Percentiles rank a stretch among this genome's conserved stretches.
These are phyloP conservation scores for Phalera bucephala DNA, from an alignment of 2,888 invertebrate species.

Conservation along the genomic window DNA sequence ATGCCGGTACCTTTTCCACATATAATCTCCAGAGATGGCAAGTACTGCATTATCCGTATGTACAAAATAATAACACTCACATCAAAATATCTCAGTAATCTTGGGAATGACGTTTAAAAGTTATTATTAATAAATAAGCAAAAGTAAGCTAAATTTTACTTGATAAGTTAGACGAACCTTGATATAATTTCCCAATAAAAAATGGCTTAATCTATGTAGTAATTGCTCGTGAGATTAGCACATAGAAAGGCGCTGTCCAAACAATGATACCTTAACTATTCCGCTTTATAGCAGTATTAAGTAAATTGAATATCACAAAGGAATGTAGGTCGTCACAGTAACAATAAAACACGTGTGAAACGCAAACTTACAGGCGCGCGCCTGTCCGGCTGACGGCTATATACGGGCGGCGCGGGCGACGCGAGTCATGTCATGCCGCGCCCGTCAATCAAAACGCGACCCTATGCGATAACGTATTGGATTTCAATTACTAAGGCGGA, in stretches of 20 bases:
- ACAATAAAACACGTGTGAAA: conserved; percentile 61
- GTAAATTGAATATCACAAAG: conserved; percentile 15
- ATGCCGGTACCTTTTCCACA: conserved; percentile 28
- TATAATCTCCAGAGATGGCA: no score
- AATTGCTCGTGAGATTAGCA: neutral
- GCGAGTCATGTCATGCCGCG: conserved; percentile 9
- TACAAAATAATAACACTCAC: no score
- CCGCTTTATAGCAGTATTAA: conserved; percentile 1
- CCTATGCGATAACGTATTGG: conserved; percentile 33
- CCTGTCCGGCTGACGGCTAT: conserved; percentile 56
- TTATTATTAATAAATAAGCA: no score
- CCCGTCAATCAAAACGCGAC: conserved; percentile 39
- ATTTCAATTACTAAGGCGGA: conserved; percentile 22
- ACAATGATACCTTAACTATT: neutral
- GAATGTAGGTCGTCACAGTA: conserved; percentile 49
- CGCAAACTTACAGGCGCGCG: conserved; percentile 49
- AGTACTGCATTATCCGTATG: no score
- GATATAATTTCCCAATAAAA: no score
- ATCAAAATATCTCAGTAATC: no score
- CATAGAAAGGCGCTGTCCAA: neutral
- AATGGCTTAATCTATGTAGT: no score
- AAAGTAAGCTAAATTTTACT: no score
- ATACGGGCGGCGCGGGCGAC: conserved; percentile 36
- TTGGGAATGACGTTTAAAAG: no score
- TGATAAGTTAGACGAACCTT: no score